A percentile compares a stretch with the other conserved stretches of the same genome.
Conservation (phyloP, 2,888 invertebrate species). For the Cephus pulcher region DNA sequence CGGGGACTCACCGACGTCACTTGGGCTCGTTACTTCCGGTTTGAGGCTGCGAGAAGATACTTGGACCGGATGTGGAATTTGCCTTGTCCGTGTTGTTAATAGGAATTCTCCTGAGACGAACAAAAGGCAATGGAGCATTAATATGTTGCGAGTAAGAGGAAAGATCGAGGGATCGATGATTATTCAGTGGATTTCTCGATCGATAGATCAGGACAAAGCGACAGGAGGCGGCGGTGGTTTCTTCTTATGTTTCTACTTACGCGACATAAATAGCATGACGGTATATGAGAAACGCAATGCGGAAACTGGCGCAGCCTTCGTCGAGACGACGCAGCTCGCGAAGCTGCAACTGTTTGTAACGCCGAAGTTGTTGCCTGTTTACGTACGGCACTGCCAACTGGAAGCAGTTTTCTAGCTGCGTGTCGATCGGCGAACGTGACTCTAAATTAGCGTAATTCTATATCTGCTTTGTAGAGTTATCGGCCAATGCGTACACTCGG, state of each 20-base stretch:
- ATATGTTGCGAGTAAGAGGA: neutral
- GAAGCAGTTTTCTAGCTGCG: neutral
- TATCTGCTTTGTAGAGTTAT: neutral
- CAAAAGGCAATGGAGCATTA: neutral
- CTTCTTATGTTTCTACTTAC: neutral
- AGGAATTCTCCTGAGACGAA: neutral
- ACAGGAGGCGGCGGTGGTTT: conserved; percentile 25
- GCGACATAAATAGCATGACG: neutral
- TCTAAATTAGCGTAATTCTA: neutral
- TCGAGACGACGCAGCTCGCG: neutral
- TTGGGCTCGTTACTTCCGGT: neutral
- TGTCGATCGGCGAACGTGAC: conserved; percentile 21
- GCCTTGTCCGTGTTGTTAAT: neutral
- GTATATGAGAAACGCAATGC: conserved; percentile 1
- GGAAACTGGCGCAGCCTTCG: conserved; percentile 3
- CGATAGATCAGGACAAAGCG: conserved; percentile 25
- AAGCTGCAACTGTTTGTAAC: neutral
- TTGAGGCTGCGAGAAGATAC: neutral
- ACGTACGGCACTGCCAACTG: conserved; percentile 19
- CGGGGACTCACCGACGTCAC: neutral
- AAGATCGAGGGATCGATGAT: conserved; percentile 1
- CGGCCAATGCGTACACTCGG: neutral
- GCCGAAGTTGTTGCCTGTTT: conserved; percentile 10
- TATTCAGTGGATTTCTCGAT: neutral
- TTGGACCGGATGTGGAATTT: neutral